Evolutionary conservation across 2,888 invertebrate species (phyloP).

Genomic region (Coelogynopora nodosa): DNA sequence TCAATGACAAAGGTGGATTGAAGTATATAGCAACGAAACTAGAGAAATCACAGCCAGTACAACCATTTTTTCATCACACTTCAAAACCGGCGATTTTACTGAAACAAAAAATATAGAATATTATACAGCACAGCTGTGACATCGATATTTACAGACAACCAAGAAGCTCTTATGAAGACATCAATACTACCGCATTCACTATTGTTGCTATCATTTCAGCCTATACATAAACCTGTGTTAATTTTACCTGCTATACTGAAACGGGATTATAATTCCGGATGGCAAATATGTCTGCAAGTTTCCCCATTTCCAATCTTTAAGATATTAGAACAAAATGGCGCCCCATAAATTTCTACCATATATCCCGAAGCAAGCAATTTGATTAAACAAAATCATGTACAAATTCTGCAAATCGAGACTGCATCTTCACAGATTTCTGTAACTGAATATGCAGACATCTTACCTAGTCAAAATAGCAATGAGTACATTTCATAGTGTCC

Average conservation of each 20-base stretch:
- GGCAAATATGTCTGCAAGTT: too few species aligned
- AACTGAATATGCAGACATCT: background rate
- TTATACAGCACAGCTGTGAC: background rate
- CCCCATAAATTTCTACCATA: too few species aligned
- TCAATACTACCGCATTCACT: background rate
- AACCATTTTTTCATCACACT: background rate
- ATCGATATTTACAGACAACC: background rate
- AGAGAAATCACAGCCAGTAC: background rate
- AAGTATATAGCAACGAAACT: background rate
- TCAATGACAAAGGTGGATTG: background rate
- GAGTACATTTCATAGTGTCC: background rate
- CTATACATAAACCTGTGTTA: too few species aligned
- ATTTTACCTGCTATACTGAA: background rate
- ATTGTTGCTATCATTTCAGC: too few species aligned
- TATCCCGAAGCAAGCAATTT: too few species aligned
- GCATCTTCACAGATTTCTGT: background rate
- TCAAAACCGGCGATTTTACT: background rate
- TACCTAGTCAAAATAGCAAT: too few species aligned
- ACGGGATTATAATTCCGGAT: too few species aligned
- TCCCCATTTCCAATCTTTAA: too few species aligned
- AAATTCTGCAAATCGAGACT: background rate
- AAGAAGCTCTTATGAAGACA: background rate
- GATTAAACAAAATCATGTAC: background rate
- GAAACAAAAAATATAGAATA: background rate
- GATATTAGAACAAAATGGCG: too few species aligned